Percentiles rank a stretch among this genome's conserved stretches.
phyloP scores from a whole-genome alignment of 2,797 vertebrate genomes.

The Hippocampus kuda region DNA sequence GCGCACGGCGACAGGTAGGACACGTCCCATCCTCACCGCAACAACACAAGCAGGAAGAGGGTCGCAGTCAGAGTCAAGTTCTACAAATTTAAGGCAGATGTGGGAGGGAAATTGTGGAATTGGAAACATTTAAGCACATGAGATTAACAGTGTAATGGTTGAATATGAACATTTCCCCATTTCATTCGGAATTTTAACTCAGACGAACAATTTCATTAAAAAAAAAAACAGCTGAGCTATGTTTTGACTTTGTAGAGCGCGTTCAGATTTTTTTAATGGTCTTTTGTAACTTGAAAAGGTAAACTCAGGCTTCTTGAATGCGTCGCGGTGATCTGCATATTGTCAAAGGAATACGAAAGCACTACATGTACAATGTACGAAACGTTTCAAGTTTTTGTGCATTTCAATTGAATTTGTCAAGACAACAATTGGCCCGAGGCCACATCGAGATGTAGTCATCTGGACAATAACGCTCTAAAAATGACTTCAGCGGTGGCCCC shows the following conservation, averaged over 20 bases:
- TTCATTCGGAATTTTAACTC: neutral
- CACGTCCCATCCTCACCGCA: neutral
- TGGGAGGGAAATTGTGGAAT: neutral
- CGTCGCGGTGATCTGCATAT: too few species aligned
- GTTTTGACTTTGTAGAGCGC: neutral
- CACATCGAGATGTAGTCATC: neutral
- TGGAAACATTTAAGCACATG: neutral
- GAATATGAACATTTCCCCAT: neutral
- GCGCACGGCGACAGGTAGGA: slow-evolving; percentile 37
- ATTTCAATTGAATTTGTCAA: neutral
- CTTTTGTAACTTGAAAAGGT: neutral
- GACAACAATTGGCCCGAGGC: neutral
- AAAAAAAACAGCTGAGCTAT: neutral
- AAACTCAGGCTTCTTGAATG: neutral
- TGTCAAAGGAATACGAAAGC: too few species aligned
- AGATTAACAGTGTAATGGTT: too few species aligned
- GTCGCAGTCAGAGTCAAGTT: neutral
- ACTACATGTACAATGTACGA: neutral
- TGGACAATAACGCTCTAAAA: neutral
- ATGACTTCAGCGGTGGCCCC: neutral
- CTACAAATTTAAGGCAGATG: neutral
- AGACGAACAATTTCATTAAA: neutral
- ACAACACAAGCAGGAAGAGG: neutral
- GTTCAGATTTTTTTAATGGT: neutral
- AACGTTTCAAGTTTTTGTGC: neutral